phyloP scores from a whole-genome alignment of 1,140 invertebrate genomes.

The Hesperophylax magnus region DNA sequence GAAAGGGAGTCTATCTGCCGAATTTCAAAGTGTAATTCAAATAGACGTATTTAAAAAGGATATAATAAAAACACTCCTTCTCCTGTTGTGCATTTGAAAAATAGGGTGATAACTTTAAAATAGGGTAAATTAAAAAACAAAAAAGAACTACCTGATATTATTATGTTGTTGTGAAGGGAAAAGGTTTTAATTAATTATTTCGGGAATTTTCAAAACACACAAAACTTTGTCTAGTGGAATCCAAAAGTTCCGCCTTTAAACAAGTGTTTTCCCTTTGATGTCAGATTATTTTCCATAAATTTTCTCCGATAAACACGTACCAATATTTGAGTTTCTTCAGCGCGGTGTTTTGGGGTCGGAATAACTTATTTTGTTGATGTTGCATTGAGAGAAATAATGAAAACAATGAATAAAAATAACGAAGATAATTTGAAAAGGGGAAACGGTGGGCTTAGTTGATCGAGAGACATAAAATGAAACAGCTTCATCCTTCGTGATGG shows the following conservation, averaged over 20 bases:
- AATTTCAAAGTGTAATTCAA: too few relatives aligned
- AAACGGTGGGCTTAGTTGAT: not conserved
- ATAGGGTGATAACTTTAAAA: too few relatives aligned
- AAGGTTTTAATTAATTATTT: conserved; percentile 30
- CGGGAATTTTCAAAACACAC: conserved; percentile 1
- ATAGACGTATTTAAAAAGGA: too few relatives aligned
- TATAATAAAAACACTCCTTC: too few relatives aligned
- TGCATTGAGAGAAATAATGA: conserved; percentile 34
- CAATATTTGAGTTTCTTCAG: conserved; percentile 9
- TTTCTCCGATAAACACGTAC: conserved; percentile 25
- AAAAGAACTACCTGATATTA: conserved; percentile 3
- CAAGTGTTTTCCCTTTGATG: conserved; percentile 28
- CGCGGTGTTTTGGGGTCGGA: not conserved
- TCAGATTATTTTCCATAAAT: conserved; percentile 35
- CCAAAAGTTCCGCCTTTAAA: not conserved
- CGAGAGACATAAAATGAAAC: conserved; percentile 14
- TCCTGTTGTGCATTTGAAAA: too few relatives aligned
- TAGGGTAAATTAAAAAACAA: not conserved
- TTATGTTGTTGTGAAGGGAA: not conserved
- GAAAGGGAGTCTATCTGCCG: too few relatives aligned
- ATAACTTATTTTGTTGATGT: conserved; percentile 29
- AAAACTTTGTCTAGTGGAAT: not conserved
- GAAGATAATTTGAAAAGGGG: conserved; percentile 17
- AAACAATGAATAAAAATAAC: conserved; percentile 30
- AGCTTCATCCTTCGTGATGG: not conserved